Percentiles rank a stretch among this genome's conserved stretches.
These are phyloP conservation scores for Meandrusa payeni DNA, from an alignment of 2,888 invertebrate species.

Conservation along the genomic window DNA sequence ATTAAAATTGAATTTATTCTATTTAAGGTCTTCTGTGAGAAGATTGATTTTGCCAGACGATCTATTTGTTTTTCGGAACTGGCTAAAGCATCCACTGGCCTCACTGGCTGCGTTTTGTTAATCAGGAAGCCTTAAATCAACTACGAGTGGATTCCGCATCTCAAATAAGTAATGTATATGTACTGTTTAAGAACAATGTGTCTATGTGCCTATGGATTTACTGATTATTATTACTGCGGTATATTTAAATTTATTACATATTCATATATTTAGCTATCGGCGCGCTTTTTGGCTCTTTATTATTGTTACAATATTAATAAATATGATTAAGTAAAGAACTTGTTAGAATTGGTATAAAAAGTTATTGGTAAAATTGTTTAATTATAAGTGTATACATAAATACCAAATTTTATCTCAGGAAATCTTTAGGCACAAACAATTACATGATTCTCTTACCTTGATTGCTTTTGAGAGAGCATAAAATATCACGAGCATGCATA, in stretches of 20 bases:
- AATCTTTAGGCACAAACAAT: conserved; percentile 16
- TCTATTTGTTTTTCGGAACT: conserved; percentile 90
- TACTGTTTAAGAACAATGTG: neutral
- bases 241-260: conserved; percentile 10
- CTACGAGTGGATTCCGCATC: neutral
- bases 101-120: conserved; percentile 91
- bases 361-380: no score
- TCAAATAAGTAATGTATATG: neutral
- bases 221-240: conserved; percentile 2
- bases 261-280: conserved; percentile 1
- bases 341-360: no score
- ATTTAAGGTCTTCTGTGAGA: conserved; percentile 89
- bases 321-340: no score
- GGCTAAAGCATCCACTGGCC: conserved; percentile 87
- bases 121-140: conserved; percentile 66
- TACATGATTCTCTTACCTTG: no score
- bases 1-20: no score
- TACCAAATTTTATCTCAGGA: neutral
- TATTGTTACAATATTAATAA: no score
- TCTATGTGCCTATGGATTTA: conserved; percentile 18
- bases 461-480: no score
- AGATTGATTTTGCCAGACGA: conserved; percentile 90
- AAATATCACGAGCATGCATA: neutral
- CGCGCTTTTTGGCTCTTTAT: neutral
- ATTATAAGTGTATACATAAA: no score